Conservation (phyloP, 37 sponge, comb jelly and placozoan genomes). For the Petrosia ficiformis region DNA sequence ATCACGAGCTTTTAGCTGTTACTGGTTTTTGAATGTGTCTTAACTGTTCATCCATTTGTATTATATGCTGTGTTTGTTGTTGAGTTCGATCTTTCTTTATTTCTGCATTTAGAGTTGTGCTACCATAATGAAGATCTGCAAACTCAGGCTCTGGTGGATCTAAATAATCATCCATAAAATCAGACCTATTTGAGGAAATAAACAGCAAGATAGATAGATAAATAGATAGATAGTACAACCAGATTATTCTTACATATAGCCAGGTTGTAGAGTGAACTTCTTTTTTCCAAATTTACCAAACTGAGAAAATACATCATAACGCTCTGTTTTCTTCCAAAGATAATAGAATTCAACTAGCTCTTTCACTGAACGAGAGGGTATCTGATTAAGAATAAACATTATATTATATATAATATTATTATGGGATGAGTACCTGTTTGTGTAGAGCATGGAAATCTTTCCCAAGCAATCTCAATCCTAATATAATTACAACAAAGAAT, state of each 20-base stretch:
- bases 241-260: slow-evolving; percentile 46
- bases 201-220: neutral
- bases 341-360: slow-evolving; percentile 95
- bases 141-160: slow-evolving; percentile 31
- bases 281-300: slow-evolving; percentile 34
- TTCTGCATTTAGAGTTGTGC: slow-evolving; percentile 40
- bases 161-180: slow-evolving; percentile 57
- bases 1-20: neutral
- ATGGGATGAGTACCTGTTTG: slow-evolving; percentile 15
- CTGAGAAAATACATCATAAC: slow-evolving; percentile 58
- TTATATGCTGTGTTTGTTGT: no score
- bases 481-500: neutral
- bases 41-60: neutral
- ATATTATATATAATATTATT: neutral
- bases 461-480: slow-evolving; percentile 32
- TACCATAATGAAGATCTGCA: slow-evolving; percentile 38
- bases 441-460: slow-evolving; percentile 35
- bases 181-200: slow-evolving; percentile 26
- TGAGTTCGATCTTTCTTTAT: slow-evolving; percentile 29
- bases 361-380: slow-evolving; percentile 79
- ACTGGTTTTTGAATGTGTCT: neutral
- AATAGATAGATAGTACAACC: neutral
- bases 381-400: slow-evolving; percentile 8
- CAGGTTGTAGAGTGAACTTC: slow-evolving; percentile 47
- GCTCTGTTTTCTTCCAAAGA: slow-evolving; percentile 95